Conservation (phyloP, 2,888 invertebrate species). For the Oeneis ivallda region DNA sequence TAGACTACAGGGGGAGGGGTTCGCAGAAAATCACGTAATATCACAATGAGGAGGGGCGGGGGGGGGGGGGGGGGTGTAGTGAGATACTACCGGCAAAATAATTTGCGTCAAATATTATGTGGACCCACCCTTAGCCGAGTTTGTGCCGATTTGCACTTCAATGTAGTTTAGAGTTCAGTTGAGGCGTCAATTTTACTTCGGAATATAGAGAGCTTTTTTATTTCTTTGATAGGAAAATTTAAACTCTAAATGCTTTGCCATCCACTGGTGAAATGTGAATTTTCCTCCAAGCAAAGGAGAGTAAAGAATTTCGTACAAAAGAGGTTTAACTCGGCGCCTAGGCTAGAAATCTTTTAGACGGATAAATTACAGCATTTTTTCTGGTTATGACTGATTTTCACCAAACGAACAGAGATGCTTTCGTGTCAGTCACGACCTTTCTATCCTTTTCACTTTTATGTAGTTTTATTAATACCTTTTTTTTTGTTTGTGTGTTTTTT, state of each 20-base stretch:
- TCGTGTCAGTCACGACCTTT: too few species aligned
- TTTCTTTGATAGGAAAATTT: constrained; percentile 27
- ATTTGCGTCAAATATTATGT: background rate
- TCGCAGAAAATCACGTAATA: too few species aligned
- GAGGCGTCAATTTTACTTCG: constrained; percentile 25
- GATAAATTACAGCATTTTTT: constrained; percentile 22
- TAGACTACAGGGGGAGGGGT: too few species aligned
- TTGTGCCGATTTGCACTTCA: constrained; percentile 30
- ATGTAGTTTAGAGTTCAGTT: constrained; percentile 27
- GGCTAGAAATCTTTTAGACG: background rate
- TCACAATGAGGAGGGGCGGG: too few species aligned
- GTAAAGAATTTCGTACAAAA: constrained; percentile 21
- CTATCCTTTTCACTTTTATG: too few species aligned
- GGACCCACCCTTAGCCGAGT: constrained; percentile 25
- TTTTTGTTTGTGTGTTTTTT: too few species aligned
- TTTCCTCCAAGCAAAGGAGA: constrained; percentile 2
- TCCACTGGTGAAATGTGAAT: constrained; percentile 16
- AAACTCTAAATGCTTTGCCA: constrained; percentile 19
- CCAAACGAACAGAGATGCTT: too few species aligned
- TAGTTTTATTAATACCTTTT: constrained; percentile 43
- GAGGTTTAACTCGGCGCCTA: constrained; percentile 3
- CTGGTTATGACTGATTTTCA: too few species aligned
- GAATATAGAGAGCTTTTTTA: constrained; percentile 23
- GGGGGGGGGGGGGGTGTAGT: too few species aligned
- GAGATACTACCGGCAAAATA: background rate